Evolutionary conservation across 2,888 invertebrate genomes (phyloP).

Genomic region (Crocallis elinguaria): DNA sequence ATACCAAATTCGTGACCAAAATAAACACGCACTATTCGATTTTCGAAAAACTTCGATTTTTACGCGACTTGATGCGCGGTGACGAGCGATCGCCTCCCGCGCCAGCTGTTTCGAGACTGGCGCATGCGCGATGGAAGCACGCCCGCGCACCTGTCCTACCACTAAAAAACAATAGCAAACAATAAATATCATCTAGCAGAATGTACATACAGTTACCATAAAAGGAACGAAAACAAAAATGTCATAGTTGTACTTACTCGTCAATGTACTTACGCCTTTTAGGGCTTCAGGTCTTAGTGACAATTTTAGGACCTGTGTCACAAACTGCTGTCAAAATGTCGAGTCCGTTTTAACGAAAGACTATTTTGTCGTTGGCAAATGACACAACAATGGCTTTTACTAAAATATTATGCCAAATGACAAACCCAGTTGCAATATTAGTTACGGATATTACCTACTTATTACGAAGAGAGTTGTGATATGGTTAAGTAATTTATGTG

Average conservation of each 20-base stretch:
- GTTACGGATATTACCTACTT: background rate
- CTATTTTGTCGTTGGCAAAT: constrained; percentile 10
- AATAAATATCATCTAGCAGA: constrained; percentile 54
- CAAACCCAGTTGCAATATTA: background rate
- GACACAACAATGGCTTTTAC: constrained; percentile 36
- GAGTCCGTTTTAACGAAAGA: constrained; percentile 1
- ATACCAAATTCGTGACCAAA: constrained; percentile 10
- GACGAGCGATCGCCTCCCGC: constrained; percentile 62
- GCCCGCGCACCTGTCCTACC: constrained; percentile 66
- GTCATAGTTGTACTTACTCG: background rate
- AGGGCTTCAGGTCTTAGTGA: background rate
- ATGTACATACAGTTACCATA: constrained; percentile 22
- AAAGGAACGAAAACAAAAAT: constrained; percentile 1
- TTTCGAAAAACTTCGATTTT: constrained; percentile 28
- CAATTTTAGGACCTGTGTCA: background rate
- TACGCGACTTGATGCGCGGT: constrained; percentile 23
- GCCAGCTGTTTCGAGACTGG: constrained; percentile 69
- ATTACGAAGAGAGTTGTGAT: background rate
- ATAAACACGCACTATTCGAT: constrained; percentile 16
- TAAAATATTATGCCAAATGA: background rate
- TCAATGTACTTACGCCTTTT: background rate
- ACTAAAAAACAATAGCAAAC: constrained; percentile 78
- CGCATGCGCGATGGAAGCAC: constrained; percentile 45
- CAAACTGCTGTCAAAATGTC: constrained; percentile 2
- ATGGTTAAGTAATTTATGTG: no score